phyloP scores from a whole-genome alignment of 1,140 invertebrate species.

The Pseudomyrmex dendroicus region DNA sequence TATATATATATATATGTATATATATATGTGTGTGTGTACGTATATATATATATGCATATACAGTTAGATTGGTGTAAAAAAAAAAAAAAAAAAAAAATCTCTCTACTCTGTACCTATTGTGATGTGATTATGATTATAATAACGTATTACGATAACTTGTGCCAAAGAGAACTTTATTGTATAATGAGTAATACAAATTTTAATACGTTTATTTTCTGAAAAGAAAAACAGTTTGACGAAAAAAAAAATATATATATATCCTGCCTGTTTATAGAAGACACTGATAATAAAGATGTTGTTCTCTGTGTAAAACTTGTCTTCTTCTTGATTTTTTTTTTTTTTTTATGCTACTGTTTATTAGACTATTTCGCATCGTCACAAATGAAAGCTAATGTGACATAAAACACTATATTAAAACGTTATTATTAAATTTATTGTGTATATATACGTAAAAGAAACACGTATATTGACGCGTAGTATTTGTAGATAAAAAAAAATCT shows the following conservation, averaged over 20 bases:
- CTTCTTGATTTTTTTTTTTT: slow-evolving; percentile 46
- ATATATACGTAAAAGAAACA: not conserved
- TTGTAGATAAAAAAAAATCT: not conserved
- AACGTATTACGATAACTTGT: slow-evolving; percentile 68
- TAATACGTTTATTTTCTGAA: slow-evolving; percentile 64
- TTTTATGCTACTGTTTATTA: not conserved
- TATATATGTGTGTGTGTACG: not conserved
- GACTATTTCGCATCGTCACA: too few species aligned
- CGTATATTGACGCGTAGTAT: not conserved
- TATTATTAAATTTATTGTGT: not conserved
- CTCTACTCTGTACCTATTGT: not conserved
- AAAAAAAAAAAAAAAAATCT: not conserved
- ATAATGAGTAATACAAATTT: slow-evolving; percentile 57
- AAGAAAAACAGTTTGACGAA: slow-evolving; percentile 18
- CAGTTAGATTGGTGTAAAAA: too few species aligned
- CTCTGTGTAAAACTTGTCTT: slow-evolving; percentile 54
- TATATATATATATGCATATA: too few species aligned
- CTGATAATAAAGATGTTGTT: slow-evolving; percentile 72
- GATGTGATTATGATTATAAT: not conserved
- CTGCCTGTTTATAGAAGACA: slow-evolving; percentile 60
- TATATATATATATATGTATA: slow-evolving; percentile 2
- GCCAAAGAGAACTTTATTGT: slow-evolving; percentile 64
- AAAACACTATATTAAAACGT: too few species aligned
- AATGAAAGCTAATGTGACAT: too few species aligned
- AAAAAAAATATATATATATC: slow-evolving; percentile 4